Conservation (phyloP, 2,113 vertebrate genomes). For the Apistogramma diplotaenia region DNA sequence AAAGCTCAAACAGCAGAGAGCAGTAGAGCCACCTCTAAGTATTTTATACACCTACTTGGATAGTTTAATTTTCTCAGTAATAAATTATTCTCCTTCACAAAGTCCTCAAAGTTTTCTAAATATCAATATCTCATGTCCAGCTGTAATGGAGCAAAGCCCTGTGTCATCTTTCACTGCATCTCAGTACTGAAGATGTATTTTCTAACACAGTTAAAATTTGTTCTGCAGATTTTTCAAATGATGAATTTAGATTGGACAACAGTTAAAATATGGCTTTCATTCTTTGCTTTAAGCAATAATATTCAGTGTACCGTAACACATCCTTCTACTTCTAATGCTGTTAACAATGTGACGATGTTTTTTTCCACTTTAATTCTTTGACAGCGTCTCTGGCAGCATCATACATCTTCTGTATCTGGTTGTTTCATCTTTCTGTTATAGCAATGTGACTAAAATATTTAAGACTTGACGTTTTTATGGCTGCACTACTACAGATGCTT, state of each 20-base stretch:
- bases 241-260: background rate
- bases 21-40: too few species aligned
- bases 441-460: background rate
- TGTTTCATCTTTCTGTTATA: background rate
- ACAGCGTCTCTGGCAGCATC: background rate
- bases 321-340: background rate
- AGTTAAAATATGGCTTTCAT: background rate
- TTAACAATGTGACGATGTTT: background rate
- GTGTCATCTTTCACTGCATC: background rate
- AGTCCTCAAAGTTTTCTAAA: too few species aligned
- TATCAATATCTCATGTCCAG: too few species aligned
- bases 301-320: background rate
- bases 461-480: background rate
- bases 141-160: background rate
- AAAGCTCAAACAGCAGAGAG: too few species aligned
- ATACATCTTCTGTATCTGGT: background rate
- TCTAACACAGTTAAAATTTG: background rate
- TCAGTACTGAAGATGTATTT: background rate
- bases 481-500: background rate
- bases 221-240: background rate
- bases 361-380: background rate
- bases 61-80: too few species aligned
- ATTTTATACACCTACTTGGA: too few species aligned
- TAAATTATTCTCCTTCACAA: too few species aligned
- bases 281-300: background rate